Base-by-base conservation (phyloP, 2,113 vertebrate genomes). In the Hemibagrus wyckioides region DNA sequence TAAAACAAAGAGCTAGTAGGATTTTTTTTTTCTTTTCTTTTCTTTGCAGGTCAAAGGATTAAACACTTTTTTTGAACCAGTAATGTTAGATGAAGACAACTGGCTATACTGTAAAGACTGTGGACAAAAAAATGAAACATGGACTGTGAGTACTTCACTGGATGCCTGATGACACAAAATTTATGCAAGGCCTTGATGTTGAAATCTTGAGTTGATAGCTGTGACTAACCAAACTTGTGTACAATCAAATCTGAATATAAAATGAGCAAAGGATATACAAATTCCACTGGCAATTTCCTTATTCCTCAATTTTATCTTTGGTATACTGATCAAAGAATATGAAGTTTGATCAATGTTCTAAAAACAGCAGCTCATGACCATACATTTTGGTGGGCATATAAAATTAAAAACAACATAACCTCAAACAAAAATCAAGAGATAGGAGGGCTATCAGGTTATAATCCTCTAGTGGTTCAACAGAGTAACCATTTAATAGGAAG, bases 21-120 rank as follows among this genome's bases (percentile, higher is more conserved):
- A 8, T 25, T 2, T 15, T 1, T 3, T 82, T 1, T 86, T 0
- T 81, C 81, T 1, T 25, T 3, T 4, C 44, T 6, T 86, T 6
- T 86, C 0, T 84, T 85, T 87, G 30, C 63, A 95, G 94, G 36
- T 1, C 1, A 15, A 90, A 0, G 90, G 92, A 21, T 83, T 94
- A 0, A 0, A 90, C 0, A 28, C 48, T 2, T 92, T 92, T 89
- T 94, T 94, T 83, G 15, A 15, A 50, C 0, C 8, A 3, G 86
- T 82, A 0, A 0, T 0, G 9, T 75, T 94, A n/a, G 79, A 28
- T 0, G 92, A 93, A 89, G 89, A 93, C 2, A 89, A 95, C 88
- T 94, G 93, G 92, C 71, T 95, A 82, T 94, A 93, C 76, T 95
- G 94, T 89, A 91, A 94, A 0, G 0, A 0, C 0, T 95, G 95